These are phyloP conservation scores for Gavialis gangeticus DNA, from an alignment of 2,113 vertebrate genomes.

Conservation along the genomic window DNA sequence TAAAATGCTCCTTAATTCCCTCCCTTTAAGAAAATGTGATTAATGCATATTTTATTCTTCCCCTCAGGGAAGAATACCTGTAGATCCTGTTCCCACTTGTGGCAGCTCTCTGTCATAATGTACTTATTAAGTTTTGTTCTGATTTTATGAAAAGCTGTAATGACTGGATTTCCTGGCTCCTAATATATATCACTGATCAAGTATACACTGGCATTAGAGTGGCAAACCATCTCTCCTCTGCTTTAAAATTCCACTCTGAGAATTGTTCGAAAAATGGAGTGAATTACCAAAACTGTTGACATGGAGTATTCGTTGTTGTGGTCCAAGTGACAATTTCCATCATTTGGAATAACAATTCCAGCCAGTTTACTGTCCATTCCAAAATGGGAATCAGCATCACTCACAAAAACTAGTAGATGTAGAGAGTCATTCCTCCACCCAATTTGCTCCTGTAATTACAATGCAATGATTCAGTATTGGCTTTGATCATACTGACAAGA, in stretches of 20 bases:
- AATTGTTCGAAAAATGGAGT: not conserved
- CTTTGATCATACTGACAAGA: not conserved
- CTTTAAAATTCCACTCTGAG: constrained; percentile 33
- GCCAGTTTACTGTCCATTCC: constrained; percentile 99
- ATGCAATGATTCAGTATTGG: constrained; percentile 2
- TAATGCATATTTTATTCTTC: not conserved
- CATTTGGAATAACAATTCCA: constrained; percentile 96
- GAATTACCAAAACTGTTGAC: constrained; percentile 89
- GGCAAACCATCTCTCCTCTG: not conserved
- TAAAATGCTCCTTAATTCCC: not conserved
- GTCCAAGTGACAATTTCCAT: constrained; percentile 95
- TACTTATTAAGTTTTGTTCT: not conserved
- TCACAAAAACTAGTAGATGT: constrained; percentile 95
- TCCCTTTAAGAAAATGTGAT: not conserved
- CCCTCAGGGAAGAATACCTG: not conserved
- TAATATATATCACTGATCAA: not conserved
- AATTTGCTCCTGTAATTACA: constrained; percentile 90
- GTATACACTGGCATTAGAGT: not conserved
- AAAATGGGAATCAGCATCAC: constrained; percentile 95
- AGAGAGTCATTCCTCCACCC: constrained; percentile 98
- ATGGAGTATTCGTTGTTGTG: constrained; percentile 93
- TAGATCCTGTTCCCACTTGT: not conserved
- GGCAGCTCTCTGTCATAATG: not conserved
- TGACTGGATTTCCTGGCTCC: not conserved
- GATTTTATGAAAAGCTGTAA: not conserved